Conservation (phyloP, 2,888 invertebrate species). For the Acanthosepion esculentum region DNA sequence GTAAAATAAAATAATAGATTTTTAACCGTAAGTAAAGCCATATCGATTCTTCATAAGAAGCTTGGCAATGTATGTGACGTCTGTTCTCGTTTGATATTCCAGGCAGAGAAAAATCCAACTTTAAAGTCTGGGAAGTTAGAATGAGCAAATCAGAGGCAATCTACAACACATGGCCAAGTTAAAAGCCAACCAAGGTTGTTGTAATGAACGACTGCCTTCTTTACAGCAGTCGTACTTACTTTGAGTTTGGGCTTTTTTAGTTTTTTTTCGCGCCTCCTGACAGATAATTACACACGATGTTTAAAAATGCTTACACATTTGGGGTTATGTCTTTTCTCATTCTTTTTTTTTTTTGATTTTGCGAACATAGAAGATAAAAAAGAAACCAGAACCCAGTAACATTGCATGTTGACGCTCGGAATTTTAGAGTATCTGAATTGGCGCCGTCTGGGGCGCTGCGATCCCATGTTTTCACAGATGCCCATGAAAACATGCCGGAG, state of each 20-base stretch:
- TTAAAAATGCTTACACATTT: neutral
- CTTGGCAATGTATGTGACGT: no score
- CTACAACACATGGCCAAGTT: constrained; percentile 2
- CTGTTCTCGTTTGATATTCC: no score
- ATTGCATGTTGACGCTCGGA: neutral
- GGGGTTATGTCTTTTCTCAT: neutral
- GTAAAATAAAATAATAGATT: no score
- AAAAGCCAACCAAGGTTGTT: neutral
- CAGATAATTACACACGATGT: neutral
- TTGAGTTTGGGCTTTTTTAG: neutral
- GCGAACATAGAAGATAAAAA: neutral
- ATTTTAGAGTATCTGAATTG: neutral
- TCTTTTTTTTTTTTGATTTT: no score
- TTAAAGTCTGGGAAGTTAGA: no score
- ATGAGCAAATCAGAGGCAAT: neutral
- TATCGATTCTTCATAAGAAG: no score
- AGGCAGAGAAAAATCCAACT: no score
- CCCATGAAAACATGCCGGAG: neutral
- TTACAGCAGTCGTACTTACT: neutral
- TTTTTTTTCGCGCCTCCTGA: neutral
- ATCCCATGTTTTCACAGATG: neutral
- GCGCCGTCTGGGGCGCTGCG: neutral
- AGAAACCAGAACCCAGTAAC: neutral
- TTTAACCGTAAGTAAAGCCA: no score
- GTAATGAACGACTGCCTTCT: neutral